Evolutionary conservation across 2,113 vertebrate species (phyloP), one percentile per base, ranked within the genome.

Genomic region (Piaya cayana): DNA sequence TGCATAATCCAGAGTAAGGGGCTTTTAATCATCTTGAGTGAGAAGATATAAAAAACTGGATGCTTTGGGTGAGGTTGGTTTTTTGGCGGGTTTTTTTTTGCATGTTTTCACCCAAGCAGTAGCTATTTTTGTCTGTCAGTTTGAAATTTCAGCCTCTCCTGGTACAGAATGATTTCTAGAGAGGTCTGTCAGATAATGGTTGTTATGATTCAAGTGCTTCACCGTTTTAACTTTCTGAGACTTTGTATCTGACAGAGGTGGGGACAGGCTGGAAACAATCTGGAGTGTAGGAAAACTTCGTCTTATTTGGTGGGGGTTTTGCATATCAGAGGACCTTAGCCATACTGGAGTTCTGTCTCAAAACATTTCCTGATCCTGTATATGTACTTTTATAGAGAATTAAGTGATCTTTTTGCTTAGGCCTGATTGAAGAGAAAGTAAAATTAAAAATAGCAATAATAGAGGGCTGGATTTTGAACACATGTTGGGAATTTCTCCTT

Each of bases 11-110:
- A 45, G 42, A n/a, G 52, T 90, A 68, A 84, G 37, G 49, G 78
- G 62, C 60, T 92, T 97, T 97, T 89, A 80, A 95, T 79, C 8
- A 21, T 91, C 64, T 75, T 36, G 69, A 76, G 42, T 88, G 63
- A 60, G 88, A 96, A 96, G 53, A 86, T 80, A 71, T 65, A 74
- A 91, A 80, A 55, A 55, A n/a, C n/a, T 39, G 15, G 79, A 49
- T 27, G 14, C 14, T 56, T 93, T 82, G 69, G 21, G n/a, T 63
- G 43, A 93, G 53, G 49, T 85, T 87, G 34, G 15, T 15, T 87
- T 87, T 80, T 93, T 82, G 83, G 47, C 1, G 5, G 29, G 21
- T 64, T 71, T 60, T 71, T 60, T 82, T 50, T 43, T 60, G 30
- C 52, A 78, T 49, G 49, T 89, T 95, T 88, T 92, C 60, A 13